Evolutionary conservation across 2,797 vertebrate species (phyloP).

Genomic region (Lepilemur septentrionalis): DNA sequence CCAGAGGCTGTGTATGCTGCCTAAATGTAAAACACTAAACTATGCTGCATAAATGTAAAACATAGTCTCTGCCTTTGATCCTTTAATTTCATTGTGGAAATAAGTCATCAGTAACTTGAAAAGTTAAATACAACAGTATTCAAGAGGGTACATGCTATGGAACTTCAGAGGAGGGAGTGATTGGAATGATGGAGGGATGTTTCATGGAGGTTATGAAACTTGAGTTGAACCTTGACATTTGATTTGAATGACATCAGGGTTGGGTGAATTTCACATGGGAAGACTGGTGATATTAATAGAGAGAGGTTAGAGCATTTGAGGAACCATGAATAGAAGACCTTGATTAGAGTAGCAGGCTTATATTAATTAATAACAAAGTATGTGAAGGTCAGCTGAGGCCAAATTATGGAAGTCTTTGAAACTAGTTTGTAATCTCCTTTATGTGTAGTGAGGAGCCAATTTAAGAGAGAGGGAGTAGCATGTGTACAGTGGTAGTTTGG

Average conservation of each 20-base stretch:
- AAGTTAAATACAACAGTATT: background rate
- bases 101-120: background rate
- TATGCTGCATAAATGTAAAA: background rate
- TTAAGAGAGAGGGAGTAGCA: background rate
- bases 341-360: background rate
- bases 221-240: background rate
- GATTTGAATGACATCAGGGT: background rate
- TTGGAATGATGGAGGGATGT: background rate
- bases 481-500: background rate
- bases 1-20: background rate
- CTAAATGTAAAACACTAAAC: background rate
- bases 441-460: background rate
- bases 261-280: background rate
- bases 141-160: background rate
- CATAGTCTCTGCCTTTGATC: background rate
- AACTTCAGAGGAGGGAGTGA: background rate
- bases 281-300: background rate
- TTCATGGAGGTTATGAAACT: background rate
- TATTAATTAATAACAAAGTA: background rate
- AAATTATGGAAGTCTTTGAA: background rate
- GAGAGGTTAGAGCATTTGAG: background rate
- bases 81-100: constrained; percentile 25
- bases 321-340: background rate
- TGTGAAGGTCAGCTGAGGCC: background rate
- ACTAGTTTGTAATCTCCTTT: background rate